Evolutionary conservation across 2,888 invertebrate species (phyloP).

Genomic region (Pseudococcus viburni): DNA sequence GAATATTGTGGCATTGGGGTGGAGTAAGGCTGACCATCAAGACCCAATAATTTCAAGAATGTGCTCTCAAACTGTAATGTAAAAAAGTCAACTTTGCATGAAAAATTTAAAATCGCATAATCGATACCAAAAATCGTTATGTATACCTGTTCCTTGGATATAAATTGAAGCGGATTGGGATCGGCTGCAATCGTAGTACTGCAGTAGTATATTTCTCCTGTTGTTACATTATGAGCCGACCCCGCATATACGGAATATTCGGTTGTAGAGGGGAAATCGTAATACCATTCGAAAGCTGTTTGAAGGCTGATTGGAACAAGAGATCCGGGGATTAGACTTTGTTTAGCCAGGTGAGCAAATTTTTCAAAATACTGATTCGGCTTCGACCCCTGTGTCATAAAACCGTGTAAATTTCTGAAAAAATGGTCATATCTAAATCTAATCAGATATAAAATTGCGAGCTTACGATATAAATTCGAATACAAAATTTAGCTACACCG

Average conservation of each 20-base stretch:
- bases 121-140: no score
- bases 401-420: no score
- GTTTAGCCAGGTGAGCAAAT: background rate
- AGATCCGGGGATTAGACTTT: background rate
- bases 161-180: background rate
- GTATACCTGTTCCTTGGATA: background rate
- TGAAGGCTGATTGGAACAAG: background rate
- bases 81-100: no score
- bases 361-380: background rate
- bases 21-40: background rate
- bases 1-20: background rate
- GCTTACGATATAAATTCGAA: background rate
- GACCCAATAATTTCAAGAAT: background rate
- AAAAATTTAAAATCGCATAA: no score
- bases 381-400: background rate
- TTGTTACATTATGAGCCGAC: background rate
- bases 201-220: background rate
- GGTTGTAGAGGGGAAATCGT: background rate
- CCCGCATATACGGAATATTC: background rate
- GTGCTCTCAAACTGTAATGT: background rate
- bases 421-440: no score
- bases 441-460: background rate
- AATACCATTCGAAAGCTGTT: background rate
- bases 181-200: background rate
- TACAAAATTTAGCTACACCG: background rate